Evolutionary conservation across 1,140 invertebrate genomes (phyloP).

Genomic region (Batillaria attramentaria): DNA sequence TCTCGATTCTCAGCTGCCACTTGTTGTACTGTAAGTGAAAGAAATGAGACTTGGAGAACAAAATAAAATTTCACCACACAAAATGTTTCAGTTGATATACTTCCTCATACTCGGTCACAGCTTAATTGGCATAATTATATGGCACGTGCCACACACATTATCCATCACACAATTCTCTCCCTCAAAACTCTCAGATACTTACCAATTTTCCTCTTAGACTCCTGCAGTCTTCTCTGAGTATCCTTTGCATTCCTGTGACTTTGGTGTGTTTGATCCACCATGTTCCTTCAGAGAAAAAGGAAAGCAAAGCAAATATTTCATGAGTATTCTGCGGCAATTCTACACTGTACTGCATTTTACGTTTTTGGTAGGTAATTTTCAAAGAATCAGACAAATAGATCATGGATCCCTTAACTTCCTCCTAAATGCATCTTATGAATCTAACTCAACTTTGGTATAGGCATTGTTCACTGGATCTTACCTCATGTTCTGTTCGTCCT

Average conservation of each 20-base stretch:
- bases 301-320: neutral
- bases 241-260: conserved; percentile 70
- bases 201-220: conserved; percentile 70
- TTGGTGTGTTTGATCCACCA: conserved; percentile 68
- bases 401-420: neutral
- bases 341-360: no score
- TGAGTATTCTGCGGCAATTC: neutral
- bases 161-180: no score
- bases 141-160: no score
- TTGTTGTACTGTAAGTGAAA: conserved; percentile 61
- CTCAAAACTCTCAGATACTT: no score
- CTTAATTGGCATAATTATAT: no score
- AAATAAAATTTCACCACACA: neutral
- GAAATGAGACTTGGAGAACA: neutral
- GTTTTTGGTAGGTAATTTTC: no score
- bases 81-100: no score
- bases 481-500: conserved; percentile 69
- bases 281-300: conserved; percentile 48
- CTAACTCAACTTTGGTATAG: neutral
- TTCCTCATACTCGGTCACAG: no score
- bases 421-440: neutral
- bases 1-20: conserved; percentile 68
- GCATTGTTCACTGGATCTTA: conserved; percentile 33
- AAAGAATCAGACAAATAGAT: neutral
- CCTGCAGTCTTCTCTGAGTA: conserved; percentile 64